Evolutionary conservation across 2,113 vertebrate species (phyloP), one percentile per base, ranked within the genome.

Genomic region (Mugil cephalus): DNA sequence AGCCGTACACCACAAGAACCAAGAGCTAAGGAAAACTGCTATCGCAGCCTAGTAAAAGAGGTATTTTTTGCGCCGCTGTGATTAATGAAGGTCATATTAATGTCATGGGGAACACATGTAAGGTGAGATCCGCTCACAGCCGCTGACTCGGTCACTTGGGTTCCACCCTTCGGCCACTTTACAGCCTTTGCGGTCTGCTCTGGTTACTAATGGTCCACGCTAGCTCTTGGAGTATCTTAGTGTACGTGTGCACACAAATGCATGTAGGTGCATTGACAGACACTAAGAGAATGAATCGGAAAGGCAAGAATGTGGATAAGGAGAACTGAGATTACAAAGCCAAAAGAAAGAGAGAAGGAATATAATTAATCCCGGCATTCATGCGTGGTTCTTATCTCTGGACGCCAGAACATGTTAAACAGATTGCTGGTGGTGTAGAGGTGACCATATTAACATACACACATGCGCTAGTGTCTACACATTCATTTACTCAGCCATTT

Each of bases 131-230:
- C 54, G 53, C 62, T 73, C 73, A 46, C 60, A 39, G 36, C 51
- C 21, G 36, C 36, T 2, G 43, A 60, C 4, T 70, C 34, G 54
- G 65, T 18, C 77, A 67, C 12, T 70, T 38, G 48, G 70, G 62
- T 52, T 87, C 63, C 69, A 66, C 66, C 56, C 68, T 60, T 45
- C 45, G 35, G 47, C 76, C 68, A 73, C 68, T 79, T 77, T 36
- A 65, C 54, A 83, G 86, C 80, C 74, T 80, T 85, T 75, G 69
- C 17, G 73, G 68, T 58, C 82, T 64, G 63, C 89, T 92, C 82
- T 55, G 74, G 79, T 92, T 92, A 86, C 88, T 89, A 90, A 92
- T 86, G 80, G 79, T 61, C 53, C 51, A 75, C 67, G 74, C 84
- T 86, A 74, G 77, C 76, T 69, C 60, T 19, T 56, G 30, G 21